Evolutionary conservation across 2,797 vertebrate genomes (phyloP).

Genomic region (Furcifer pardalis): DNA sequence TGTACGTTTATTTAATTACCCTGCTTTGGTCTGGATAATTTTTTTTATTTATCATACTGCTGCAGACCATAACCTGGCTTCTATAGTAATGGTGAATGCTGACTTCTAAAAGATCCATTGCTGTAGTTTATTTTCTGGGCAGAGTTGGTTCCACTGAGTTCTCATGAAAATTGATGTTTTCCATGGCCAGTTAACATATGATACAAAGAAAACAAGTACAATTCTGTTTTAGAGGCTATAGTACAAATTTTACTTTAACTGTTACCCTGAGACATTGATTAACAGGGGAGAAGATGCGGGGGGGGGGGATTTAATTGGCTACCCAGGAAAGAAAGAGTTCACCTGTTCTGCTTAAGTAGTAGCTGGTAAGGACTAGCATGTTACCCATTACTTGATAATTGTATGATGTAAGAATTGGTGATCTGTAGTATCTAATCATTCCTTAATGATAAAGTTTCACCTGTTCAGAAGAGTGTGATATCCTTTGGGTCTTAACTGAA

Average conservation of each 20-base stretch:
- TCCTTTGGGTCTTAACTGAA: background rate
- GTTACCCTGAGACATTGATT: slow-evolving; percentile 34
- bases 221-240: slow-evolving; percentile 23
- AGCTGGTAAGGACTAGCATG: background rate
- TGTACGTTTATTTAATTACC: background rate
- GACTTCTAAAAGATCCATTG: slow-evolving; percentile 41
- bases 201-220: slow-evolving; percentile 33
- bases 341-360: background rate
- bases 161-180: slow-evolving; percentile 58
- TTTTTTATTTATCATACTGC: background rate
- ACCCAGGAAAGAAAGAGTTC: slow-evolving; percentile 10
- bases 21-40: background rate
- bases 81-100: background rate
- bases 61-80: background rate
- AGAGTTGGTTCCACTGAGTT: slow-evolving; percentile 63
- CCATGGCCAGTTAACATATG: slow-evolving; percentile 21
- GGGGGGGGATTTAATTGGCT: background rate
- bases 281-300: background rate
- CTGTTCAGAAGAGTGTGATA: background rate
- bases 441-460: background rate
- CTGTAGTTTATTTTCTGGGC: slow-evolving; percentile 56
- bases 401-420: slow-evolving; percentile 7
- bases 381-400: slow-evolving; percentile 8
- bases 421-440: slow-evolving; percentile 4
- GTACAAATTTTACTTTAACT: slow-evolving; percentile 51